Percentiles rank a stretch among this genome's conserved stretches.
Evolutionary conservation across 1,140 invertebrate species (phyloP).

Genomic region (Dryas iulia): DNA sequence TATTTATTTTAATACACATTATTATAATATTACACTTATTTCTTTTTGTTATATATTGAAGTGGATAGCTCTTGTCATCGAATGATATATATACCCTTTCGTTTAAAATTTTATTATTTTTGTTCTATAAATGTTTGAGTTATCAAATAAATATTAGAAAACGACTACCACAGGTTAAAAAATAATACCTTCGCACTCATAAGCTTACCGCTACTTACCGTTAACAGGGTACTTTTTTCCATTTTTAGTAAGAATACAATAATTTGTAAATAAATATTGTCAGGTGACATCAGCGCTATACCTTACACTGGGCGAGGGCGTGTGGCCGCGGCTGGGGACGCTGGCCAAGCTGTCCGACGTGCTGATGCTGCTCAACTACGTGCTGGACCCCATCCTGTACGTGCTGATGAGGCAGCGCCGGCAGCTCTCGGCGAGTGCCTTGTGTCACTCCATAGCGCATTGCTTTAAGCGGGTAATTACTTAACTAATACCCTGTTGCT

Average conservation of each 20-base stretch:
- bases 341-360: conserved; percentile 85
- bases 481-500: neutral
- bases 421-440: conserved; percentile 35
- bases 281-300: conserved; percentile 64
- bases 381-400: conserved; percentile 90
- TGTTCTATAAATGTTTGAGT: no score
- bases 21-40: no score
- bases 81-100: no score
- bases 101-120: no score
- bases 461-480: conserved; percentile 61
- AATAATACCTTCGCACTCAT: no score
- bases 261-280: neutral
- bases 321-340: conserved; percentile 44
- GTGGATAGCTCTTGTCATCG: no score
- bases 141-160: no score
- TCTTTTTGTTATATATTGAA: no score
- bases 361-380: conserved; percentile 90
- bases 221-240: no score
- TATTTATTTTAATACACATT: no score
- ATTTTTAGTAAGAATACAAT: neutral
- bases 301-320: conserved; percentile 39
- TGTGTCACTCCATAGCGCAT: conserved; percentile 52
- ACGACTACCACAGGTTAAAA: no score
- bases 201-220: no score
- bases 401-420: conserved; percentile 84